Evolutionary conservation across 2,888 invertebrate genomes (phyloP), one percentile per base, ranked within the genome.

Genomic region (Monochamus alternatus): DNA sequence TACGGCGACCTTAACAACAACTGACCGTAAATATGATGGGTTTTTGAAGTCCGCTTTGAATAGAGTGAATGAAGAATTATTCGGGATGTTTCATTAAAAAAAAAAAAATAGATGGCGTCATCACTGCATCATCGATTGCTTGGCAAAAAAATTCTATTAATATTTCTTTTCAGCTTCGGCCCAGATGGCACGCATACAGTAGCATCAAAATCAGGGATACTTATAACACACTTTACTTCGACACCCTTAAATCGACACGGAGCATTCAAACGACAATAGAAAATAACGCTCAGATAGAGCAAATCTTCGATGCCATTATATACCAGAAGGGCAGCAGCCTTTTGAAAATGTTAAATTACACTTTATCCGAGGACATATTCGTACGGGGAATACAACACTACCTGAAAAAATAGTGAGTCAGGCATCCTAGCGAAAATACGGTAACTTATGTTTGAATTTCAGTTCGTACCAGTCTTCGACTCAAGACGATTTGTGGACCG

Each of bases 401-500:
- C 85, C 87, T 93, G 81, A 90, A 91, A 74, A 88, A 90, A 75
- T 92, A 91, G 92, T 92, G 81, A 90, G 90, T 87, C 38, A 73
- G 64, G 65, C 64, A 3, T 8, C 9, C n/a, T 64, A 31, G 22
- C 30, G 2, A 62, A n/a, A 31, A 52, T 9, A n/a, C 32, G 30
- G 30, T 30, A 44, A 31, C 52, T 7, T 3, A 66, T 22, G 30
- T 43, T 64, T 64, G 55, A 58, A 1, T 83, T 55, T 81, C 64
- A 92, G 92, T 90, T 90, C 91, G 82, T 92, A 90, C 86, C 88
- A 89, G 7, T 92, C 92, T 78, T 93, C 94, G 0, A 91, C 90
- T 77, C 93, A 94, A 84, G 92, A 92, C 81, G 92, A 94, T 82
- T 88, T 95, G 0, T 95, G 94, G 93, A 83, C 88, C 12, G 90